Conservation (phyloP, 92 coral and sea anemone genomes). For the Paragorgia papillata region DNA sequence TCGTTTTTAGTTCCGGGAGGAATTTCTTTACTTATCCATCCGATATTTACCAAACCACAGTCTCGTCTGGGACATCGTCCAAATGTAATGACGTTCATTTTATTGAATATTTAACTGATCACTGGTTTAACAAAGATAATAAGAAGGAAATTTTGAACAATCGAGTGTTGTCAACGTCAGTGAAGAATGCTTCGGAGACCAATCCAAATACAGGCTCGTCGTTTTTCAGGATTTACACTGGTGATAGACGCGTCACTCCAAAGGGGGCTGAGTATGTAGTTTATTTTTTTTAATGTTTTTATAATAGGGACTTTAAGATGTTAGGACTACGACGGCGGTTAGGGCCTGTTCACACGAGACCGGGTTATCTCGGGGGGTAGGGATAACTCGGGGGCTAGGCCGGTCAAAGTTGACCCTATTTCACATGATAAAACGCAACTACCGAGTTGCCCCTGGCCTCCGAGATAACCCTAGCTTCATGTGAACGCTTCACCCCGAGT, state of each 20-base stretch:
- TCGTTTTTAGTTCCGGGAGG: constrained; percentile 68
- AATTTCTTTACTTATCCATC: constrained; percentile 83
- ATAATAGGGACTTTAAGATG: no score
- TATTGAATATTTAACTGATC: constrained; percentile 84
- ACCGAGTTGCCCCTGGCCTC: no score
- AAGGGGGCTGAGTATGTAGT: constrained; percentile 85
- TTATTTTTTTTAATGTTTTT: background rate
- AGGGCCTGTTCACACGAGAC: no score
- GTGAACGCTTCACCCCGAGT: no score
- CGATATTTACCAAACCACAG: constrained; percentile 51
- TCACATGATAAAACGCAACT: no score
- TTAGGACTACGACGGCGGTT: no score
- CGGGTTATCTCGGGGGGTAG: no score
- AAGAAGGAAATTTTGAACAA: constrained; percentile 68
- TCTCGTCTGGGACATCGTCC: constrained; percentile 4
- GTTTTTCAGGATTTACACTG: constrained; percentile 70
- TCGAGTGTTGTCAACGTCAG: constrained; percentile 78
- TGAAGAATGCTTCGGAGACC: constrained; percentile 58
- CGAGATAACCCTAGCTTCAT: no score
- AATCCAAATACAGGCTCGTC: constrained; percentile 66
- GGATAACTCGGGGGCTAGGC: no score
- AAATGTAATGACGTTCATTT: constrained; percentile 88
- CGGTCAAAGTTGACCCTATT: no score
- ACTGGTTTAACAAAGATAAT: constrained; percentile 81
- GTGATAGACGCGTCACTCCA: constrained; percentile 87